phyloP scores from a whole-genome alignment of 2,113 vertebrate species.

The Catharus minimus region DNA sequence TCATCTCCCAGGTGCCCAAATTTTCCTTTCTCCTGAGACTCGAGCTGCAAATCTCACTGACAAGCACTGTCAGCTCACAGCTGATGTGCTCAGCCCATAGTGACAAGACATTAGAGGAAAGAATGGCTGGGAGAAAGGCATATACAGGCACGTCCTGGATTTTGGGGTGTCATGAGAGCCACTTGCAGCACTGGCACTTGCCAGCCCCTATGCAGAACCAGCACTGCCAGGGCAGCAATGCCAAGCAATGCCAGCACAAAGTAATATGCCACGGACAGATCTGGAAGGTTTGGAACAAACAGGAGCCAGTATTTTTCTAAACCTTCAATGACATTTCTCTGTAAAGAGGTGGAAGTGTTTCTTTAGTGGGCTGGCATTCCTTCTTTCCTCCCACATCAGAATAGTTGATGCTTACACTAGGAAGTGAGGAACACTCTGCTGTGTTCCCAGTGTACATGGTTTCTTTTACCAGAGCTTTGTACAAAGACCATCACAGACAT shows the following conservation, averaged over 20 bases:
- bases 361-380: neutral
- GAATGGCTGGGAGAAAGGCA: neutral
- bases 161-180: neutral
- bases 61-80: neutral
- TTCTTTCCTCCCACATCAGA: neutral
- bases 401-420: neutral
- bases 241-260: neutral
- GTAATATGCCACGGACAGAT: neutral
- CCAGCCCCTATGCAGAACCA: neutral
- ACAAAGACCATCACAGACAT: neutral
- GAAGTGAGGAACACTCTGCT: neutral
- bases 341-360: neutral
- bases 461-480: neutral
- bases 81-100: rapidly evolving
- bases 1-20: neutral
- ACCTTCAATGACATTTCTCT: neutral
- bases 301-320: neutral
- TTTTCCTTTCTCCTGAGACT: neutral
- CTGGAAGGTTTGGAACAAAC: neutral
- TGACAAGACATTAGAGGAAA: neutral
- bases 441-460: neutral
- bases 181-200: neutral
- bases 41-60: rapidly evolving
- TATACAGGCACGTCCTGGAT: rapidly evolving
- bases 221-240: rapidly evolving